A percentile compares a stretch with the other conserved stretches of the same genome.
Conservation (phyloP, 2,888 invertebrate genomes). For the Hydraecia micacea region DNA sequence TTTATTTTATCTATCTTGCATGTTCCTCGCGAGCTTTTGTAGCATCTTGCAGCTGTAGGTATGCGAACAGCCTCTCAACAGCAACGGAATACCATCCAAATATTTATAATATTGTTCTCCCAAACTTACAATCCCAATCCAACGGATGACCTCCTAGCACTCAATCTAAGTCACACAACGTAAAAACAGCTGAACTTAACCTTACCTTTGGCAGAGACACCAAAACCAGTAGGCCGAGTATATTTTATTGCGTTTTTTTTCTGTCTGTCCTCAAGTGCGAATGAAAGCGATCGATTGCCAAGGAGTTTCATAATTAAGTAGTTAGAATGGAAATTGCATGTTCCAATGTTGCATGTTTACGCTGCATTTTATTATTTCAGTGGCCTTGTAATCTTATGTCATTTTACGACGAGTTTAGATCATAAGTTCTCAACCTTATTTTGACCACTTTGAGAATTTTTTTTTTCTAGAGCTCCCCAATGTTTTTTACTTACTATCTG, state of each 20-base stretch:
- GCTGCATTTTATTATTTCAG: conserved; percentile 12
- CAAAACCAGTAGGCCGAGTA: conserved; percentile 23
- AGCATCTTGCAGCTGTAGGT: not conserved
- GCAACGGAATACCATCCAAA: not conserved
- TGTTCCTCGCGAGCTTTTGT: not conserved
- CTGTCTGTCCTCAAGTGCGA: conserved; percentile 18
- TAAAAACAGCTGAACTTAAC: conserved; percentile 19
- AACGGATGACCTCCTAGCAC: not conserved
- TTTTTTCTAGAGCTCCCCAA: not conserved
- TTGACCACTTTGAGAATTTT: no score
- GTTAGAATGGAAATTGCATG: conserved; percentile 35
- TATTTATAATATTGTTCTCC: not conserved
- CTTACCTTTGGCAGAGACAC: conserved; percentile 3
- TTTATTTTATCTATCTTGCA: no score
- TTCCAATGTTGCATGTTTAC: conserved; percentile 39
- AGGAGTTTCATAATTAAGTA: conserved; percentile 41
- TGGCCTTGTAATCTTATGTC: conserved; percentile 32
- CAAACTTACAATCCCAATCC: not conserved
- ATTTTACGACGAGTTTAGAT: not conserved
- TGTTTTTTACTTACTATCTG: not conserved
- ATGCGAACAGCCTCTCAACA: not conserved
- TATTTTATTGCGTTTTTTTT: conserved; percentile 22
- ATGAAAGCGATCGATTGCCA: conserved; percentile 47
- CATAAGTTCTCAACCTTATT: no score
- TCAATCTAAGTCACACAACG: not conserved